Percentiles rank a stretch among this genome's conserved stretches.
Evolutionary conservation across 2,888 invertebrate species (phyloP).

Genomic region (Biston betularia): DNA sequence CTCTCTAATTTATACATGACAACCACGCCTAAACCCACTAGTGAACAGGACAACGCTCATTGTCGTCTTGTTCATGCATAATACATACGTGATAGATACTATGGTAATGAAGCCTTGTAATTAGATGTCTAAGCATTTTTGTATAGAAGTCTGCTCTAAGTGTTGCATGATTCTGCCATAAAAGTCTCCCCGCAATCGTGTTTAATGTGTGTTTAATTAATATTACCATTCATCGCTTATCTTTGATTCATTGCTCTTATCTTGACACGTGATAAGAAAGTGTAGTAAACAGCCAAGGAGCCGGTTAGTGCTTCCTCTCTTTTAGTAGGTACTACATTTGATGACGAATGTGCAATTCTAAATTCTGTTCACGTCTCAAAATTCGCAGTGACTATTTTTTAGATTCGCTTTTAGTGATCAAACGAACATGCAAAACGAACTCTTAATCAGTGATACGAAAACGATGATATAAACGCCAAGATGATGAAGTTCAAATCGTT

Average conservation of each 20-base stretch:
- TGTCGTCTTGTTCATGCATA: slow-evolving; percentile 38
- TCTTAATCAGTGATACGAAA: slow-evolving; percentile 77
- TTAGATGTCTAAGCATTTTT: slow-evolving; percentile 3
- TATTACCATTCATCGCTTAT: slow-evolving; percentile 37
- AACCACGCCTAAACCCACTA: slow-evolving; percentile 36
- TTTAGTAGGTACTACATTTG: slow-evolving; percentile 9
- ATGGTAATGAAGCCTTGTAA: slow-evolving; percentile 15
- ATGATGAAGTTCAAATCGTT: slow-evolving; percentile 97
- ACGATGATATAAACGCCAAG: slow-evolving; percentile 79
- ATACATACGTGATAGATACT: slow-evolving; percentile 1
- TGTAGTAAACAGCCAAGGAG: slow-evolving; percentile 42
- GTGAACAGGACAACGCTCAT: slow-evolving; percentile 30
- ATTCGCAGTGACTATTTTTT: slow-evolving; percentile 28
- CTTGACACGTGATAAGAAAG: slow-evolving; percentile 30
- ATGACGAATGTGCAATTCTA: slow-evolving; percentile 39
- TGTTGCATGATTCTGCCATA: slow-evolving; percentile 4
- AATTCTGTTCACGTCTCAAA: slow-evolving; percentile 56
- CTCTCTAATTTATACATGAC: slow-evolving; percentile 38
- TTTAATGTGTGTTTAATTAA: slow-evolving; percentile 18
- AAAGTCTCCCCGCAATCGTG: slow-evolving; percentile 21
- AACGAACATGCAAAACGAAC: slow-evolving; percentile 57
- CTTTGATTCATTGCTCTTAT: slow-evolving; percentile 46
- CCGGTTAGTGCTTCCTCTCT: slow-evolving; percentile 15
- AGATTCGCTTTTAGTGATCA: slow-evolving; percentile 43
- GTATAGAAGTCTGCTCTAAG: neutral